Base-by-base conservation (phyloP, 2,113 vertebrate species). In the Turdus rufiventris region DNA sequence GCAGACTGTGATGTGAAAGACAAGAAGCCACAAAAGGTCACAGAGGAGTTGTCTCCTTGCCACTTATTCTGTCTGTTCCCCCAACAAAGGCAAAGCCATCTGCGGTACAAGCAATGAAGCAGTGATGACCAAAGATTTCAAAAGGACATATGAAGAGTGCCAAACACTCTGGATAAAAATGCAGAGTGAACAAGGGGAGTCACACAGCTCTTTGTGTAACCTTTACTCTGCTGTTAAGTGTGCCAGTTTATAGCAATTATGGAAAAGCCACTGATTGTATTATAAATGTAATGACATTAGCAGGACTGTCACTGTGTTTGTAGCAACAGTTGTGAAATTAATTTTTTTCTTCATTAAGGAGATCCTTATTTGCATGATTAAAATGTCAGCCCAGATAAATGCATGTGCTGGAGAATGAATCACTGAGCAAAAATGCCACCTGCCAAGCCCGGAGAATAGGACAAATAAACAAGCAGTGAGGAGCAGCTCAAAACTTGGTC, bases 341-440 rank as follows among this genome's bases (percentile, higher is more conserved):
- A 96, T 96, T 94, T 94, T 96, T 95, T 95, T 93, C 95, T 92
- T 96, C 97, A 85, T 97, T 97, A 97, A 96, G 85, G 73, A 95
- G 86, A 93, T 68, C 91, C 97, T 96, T 70, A 97, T 97, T 96
- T 97, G 96, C 97, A 96, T 97, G 94, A 97, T 97, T 97, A 96
- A 96, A 96, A 95, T 97, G 96, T 97, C 96, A 97, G 61, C 78
- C 93, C 91, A 81, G 48, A 96, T 93, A 95, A 97, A 96, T 94
- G 75, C 84, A 58, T 87, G 77, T 42, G 40, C 91, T 0, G 10
- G 71, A 31, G 90, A 94, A 95, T 93, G 91, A 96, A 93, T 90
- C 94, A 66, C 84, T 57, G 92, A 95, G 89, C 65, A 89, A 88
- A 97, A 97, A 96, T 95, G 96, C 96, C 96, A 94, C 97, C 97